Evolutionary conservation across 1,140 invertebrate genomes (phyloP).

Genomic region (Steinernema khuongi): DNA sequence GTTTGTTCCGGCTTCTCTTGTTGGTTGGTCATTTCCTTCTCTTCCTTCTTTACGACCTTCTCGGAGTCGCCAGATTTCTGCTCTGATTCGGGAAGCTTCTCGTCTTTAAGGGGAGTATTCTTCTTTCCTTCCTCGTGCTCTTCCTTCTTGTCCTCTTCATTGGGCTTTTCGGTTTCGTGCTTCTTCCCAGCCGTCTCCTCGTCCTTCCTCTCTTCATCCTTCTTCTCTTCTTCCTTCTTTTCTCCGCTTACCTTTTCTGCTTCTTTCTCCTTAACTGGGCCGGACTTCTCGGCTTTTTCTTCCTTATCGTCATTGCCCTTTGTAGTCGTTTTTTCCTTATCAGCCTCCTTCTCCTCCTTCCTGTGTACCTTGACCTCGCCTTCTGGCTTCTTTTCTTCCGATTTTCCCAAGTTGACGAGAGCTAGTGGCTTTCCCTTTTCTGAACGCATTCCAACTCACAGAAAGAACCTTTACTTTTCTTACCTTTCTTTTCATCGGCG

Average conservation of each 20-base stretch:
- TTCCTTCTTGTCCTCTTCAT: neutral
- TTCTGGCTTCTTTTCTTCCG: neutral
- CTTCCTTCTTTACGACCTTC: slow-evolving; percentile 4
- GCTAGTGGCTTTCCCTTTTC: neutral
- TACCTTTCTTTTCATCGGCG: neutral
- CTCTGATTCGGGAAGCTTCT: neutral
- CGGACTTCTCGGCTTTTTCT: neutral
- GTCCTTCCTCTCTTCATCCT: slow-evolving; percentile 15
- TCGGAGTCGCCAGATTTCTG: neutral
- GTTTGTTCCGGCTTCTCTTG: too few relatives aligned
- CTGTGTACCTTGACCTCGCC: neutral
- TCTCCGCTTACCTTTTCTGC: neutral
- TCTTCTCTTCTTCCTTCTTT: slow-evolving; percentile 23
- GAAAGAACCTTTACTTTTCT: neutral
- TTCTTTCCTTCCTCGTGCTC: slow-evolving; percentile 5
- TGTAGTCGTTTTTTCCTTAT: slow-evolving; percentile 28
- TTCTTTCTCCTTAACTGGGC: neutral
- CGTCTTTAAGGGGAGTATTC: neutral
- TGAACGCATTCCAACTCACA: neutral
- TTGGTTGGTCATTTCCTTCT: too few relatives aligned
- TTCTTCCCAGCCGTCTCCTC: neutral
- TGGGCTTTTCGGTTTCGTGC: neutral
- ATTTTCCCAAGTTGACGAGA: neutral
- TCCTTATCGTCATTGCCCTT: slow-evolving; percentile 22
- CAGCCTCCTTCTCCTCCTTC: neutral